Evolutionary conservation across 1,140 invertebrate genomes (phyloP).

Genomic region (Drosophila saltans): DNA sequence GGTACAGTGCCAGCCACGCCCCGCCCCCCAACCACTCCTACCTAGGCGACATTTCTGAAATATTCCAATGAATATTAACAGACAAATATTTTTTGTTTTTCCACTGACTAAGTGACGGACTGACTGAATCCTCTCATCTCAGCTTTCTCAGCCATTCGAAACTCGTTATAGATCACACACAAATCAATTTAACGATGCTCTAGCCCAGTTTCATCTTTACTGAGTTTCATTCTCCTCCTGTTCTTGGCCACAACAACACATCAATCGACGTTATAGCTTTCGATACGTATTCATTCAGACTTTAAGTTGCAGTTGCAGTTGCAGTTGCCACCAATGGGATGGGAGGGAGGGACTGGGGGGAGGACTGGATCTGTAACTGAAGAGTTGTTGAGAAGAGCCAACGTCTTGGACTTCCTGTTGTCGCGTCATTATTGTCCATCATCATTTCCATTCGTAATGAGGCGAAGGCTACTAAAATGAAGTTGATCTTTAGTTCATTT

Average conservation of each 20-base stretch:
- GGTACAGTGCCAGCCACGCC: no score
- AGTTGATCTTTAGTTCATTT: constrained; percentile 78
- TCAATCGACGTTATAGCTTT: constrained; percentile 26
- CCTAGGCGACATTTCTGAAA: constrained; percentile 67
- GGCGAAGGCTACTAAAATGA: constrained; percentile 76
- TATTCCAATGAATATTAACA: constrained; percentile 56
- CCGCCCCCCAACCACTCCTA: no score
- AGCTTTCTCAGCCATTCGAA: constrained; percentile 71
- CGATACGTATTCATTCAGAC: constrained; percentile 48
- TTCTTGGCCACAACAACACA: constrained; percentile 24
- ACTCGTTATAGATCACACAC: constrained; percentile 68
- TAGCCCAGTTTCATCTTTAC: constrained; percentile 71
- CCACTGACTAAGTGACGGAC: no score
- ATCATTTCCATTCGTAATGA: constrained; percentile 82
- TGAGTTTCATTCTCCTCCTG: constrained; percentile 29
- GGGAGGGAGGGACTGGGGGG: constrained; percentile 19
- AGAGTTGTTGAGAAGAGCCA: constrained; percentile 33
- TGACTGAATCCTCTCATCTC: no score
- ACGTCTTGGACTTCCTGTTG: constrained; percentile 76
- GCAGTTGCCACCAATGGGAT: constrained; percentile 18
- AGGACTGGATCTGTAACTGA: constrained; percentile 20
- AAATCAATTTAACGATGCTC: constrained; percentile 80
- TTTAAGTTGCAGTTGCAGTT: constrained; percentile 34
- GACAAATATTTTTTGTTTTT: constrained; percentile 45
- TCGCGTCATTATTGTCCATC: constrained; percentile 82